These are phyloP conservation scores for Tragelaphus scriptus DNA, from an alignment of 2,113 vertebrate species.

Conservation along the genomic window DNA sequence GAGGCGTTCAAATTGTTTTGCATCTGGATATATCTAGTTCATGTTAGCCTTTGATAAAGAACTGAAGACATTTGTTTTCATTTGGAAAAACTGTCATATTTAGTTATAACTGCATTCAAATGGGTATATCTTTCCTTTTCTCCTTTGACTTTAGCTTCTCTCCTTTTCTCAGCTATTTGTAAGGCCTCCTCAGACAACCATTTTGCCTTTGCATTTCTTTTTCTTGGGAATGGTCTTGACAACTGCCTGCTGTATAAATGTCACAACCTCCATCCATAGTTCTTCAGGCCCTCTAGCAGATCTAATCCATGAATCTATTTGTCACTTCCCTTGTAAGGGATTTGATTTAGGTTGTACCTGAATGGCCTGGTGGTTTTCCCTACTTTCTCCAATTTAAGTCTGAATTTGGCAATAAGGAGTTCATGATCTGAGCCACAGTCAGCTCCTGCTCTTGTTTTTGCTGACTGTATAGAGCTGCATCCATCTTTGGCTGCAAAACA, in stretches of 20 bases:
- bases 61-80: not conserved
- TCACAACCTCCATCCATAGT: not conserved
- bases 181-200: not conserved
- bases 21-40: not conserved
- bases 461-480: not conserved
- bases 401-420: not conserved
- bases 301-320: not conserved
- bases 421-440: not conserved
- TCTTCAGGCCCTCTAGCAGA: not conserved
- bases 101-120: not conserved
- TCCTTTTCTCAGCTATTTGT: not conserved
- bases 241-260: not conserved
- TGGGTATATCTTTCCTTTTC: not conserved
- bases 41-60: not conserved
- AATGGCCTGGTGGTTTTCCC: not conserved
- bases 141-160: not conserved
- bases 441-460: not conserved
- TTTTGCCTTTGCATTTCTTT: not conserved
- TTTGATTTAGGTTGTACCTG: not conserved
- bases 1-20: not conserved
- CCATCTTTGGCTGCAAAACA: not conserved
- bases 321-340: not conserved
- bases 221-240: not conserved
- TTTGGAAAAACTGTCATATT: not conserved
- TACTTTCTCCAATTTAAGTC: not conserved